Evolutionary conservation across 2,113 vertebrate genomes (phyloP), one percentile per base, ranked within the genome.

Genomic region (Pelodiscus sinensis): DNA sequence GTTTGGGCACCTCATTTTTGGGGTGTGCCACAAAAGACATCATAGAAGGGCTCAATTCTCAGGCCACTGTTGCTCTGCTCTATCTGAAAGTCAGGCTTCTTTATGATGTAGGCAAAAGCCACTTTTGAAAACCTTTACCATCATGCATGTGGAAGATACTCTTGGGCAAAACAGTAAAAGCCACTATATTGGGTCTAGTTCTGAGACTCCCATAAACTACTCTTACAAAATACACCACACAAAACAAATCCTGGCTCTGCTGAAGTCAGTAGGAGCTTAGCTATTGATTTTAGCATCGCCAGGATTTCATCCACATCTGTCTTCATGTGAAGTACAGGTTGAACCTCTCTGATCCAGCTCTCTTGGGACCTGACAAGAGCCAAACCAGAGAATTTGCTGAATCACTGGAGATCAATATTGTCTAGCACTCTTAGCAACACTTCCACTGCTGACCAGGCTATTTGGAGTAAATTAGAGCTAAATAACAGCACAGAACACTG

Each of bases 71-170:
- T 75, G 22, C 35, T 25, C 71, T 50, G 38, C 3, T 44, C 19
- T 13, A 44, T 44, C 38, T 50, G 6, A 75, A 75, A 25, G 38
- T n/a, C 65, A n/a, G 31, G 16, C 65, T 68, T 90, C 90, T 89
- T 57, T 82, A 83, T 92, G 86, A 86, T 58, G 55, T 51, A 78
- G 56, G 6, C 35, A 92, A 90, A 94, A 95, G 52, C 12, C 35
- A 50, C 12, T 91, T 38, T 18, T 80, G 60, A 73, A 57, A 89
- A 92, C 92, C 86, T 79, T 84, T 73, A 88, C 81, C 86, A 91
- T 85, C 78, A 78, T 25, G 77, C 94, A 75, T 14, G 35, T 25
- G 22, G 38, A 24, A 14, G 71, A 24, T 87, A 85, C 10, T 77
- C 83, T 71, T 6, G 0, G 15, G 81, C 79, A 35, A 35, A 90